Evolutionary conservation across 2,113 vertebrate genomes (phyloP).

Genomic region (Danionella cerebrum): DNA sequence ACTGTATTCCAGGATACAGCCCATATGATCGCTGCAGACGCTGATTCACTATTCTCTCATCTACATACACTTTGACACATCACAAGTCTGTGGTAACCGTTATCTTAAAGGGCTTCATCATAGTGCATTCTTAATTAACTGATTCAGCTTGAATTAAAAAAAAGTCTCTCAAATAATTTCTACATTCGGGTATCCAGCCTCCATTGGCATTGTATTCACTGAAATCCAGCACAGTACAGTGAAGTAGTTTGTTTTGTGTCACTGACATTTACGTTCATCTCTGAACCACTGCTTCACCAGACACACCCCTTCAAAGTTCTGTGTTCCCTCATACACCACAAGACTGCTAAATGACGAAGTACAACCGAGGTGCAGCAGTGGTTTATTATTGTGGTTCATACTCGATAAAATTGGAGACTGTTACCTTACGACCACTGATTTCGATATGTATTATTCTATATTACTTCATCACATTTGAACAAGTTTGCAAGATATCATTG

Average conservation of each 20-base stretch:
- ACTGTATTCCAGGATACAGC: constrained; percentile 32
- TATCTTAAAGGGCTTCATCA: constrained; percentile 68
- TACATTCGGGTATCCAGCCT: not conserved
- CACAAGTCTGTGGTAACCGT: constrained; percentile 53
- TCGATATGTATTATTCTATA: constrained; percentile 68
- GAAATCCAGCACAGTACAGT: constrained; percentile 38
- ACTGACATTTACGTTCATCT: constrained; percentile 11
- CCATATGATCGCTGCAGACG: constrained; percentile 31
- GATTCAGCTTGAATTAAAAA: constrained; percentile 40
- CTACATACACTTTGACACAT: not conserved
- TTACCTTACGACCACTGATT: constrained; percentile 70
- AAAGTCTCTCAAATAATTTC: constrained; percentile 19
- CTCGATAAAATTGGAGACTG: constrained; percentile 70
- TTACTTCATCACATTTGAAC: constrained; percentile 67
- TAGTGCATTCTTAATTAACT: constrained; percentile 35
- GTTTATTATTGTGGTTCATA: constrained; percentile 53
- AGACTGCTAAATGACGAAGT: constrained; percentile 32
- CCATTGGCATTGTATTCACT: constrained; percentile 15
- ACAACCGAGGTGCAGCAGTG: constrained; percentile 30
- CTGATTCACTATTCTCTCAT: not conserved
- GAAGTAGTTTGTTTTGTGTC: constrained; percentile 21
- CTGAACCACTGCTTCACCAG: constrained; percentile 28
- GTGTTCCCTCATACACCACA: constrained; percentile 18
- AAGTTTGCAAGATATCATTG: constrained; percentile 68
- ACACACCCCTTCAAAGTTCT: constrained; percentile 8